Percentiles rank a stretch among this genome's conserved stretches.
These are phyloP conservation scores for Enhydra lutris DNA, from an alignment of 2,113 vertebrate species.

Conservation along the genomic window DNA sequence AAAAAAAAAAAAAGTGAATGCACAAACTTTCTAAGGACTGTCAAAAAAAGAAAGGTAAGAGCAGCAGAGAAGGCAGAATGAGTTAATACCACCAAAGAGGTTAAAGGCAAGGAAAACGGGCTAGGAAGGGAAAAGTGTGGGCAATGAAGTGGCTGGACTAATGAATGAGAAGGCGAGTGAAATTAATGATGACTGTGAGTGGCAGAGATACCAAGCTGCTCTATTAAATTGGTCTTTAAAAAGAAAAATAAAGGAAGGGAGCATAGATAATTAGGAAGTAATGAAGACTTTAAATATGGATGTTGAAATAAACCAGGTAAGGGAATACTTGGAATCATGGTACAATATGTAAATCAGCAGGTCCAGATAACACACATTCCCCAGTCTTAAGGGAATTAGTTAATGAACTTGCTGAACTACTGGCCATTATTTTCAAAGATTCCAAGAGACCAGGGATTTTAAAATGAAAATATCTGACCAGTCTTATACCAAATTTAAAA, in stretches of 20 bases:
- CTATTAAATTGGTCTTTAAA: slow-evolving; percentile 75
- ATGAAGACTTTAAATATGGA: slow-evolving; percentile 76
- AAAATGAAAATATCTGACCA: slow-evolving; percentile 73
- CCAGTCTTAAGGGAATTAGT: slow-evolving; percentile 57
- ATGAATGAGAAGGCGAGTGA: slow-evolving; percentile 65
- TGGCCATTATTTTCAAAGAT: slow-evolving; percentile 66
- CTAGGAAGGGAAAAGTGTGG: background rate
- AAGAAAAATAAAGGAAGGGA: slow-evolving; percentile 75
- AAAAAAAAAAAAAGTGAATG: background rate
- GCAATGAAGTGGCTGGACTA: slow-evolving; percentile 27
- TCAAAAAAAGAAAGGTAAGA: slow-evolving; percentile 52
- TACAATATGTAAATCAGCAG: slow-evolving; percentile 56
- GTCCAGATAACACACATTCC: slow-evolving; percentile 9
- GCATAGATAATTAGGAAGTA: slow-evolving; percentile 78
- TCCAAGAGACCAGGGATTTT: slow-evolving; percentile 64
- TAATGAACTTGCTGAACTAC: slow-evolving; percentile 69
- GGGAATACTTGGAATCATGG: slow-evolving; percentile 66
- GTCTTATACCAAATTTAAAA: slow-evolving; percentile 61
- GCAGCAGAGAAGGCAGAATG: background rate
- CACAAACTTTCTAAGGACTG: slow-evolving; percentile 14
- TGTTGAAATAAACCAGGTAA: slow-evolving; percentile 72
- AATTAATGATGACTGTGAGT: slow-evolving; percentile 70
- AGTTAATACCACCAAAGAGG: background rate
- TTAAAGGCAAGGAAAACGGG: background rate
- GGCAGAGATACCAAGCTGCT: slow-evolving; percentile 59